Conservation (phyloP, 2,113 vertebrate genomes). For the Esox niger region DNA sequence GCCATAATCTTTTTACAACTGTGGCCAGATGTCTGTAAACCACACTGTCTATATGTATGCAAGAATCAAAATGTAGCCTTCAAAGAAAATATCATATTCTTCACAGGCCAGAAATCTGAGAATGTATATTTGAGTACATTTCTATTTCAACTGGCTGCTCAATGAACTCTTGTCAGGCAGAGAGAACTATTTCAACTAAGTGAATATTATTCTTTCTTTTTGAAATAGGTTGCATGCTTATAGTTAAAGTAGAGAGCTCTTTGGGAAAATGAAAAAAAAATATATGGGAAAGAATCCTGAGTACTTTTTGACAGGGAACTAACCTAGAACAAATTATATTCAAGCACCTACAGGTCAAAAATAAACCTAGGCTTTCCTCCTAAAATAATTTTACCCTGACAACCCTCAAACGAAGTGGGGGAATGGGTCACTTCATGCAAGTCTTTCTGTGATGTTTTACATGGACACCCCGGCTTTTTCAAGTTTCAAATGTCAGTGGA, state of each 20-base stretch:
- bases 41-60: no score
- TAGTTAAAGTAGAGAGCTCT: slow-evolving; percentile 42
- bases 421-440: not conserved
- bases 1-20: slow-evolving; percentile 43
- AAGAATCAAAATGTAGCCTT: no score
- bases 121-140: no score
- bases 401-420: not conserved
- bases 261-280: slow-evolving; percentile 40
- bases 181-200: no score
- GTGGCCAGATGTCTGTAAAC: no score
- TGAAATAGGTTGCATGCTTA: slow-evolving; percentile 34
- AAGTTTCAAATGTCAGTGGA: not conserved
- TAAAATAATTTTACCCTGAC: slow-evolving; percentile 15
- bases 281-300: slow-evolving; percentile 44
- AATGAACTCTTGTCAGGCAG: no score
- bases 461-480: not conserved
- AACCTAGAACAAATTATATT: slow-evolving; percentile 56
- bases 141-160: no score
- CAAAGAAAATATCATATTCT: no score
- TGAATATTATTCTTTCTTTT: slow-evolving; percentile 33
- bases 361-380: slow-evolving; percentile 25
- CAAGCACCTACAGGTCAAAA: slow-evolving; percentile 44
- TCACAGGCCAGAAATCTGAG: no score
- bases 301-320: slow-evolving; percentile 45
- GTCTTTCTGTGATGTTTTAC: not conserved